Evolutionary conservation across 2,113 vertebrate species (phyloP), one percentile per base, ranked within the genome.

Genomic region (Nycticorax nycticorax): DNA sequence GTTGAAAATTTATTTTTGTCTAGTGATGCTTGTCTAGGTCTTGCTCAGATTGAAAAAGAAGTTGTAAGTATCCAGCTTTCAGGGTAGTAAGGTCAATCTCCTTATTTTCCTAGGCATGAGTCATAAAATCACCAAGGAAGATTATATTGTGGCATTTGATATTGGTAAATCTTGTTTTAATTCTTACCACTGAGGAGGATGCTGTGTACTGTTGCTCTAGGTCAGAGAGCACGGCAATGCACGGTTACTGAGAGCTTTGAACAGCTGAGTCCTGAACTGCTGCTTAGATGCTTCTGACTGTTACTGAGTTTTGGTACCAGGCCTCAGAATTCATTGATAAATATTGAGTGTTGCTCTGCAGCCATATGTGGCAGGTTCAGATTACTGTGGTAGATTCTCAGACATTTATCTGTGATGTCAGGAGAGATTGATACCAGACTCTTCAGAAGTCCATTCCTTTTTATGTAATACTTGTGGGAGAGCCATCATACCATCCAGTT

Each of bases 51-150:
- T 75, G 27, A 47, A 76, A 68, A 91, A 55, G 12, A 39, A 35
- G 20, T 37, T 62, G 1, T 52, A 47, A 37, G 10, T 60, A 39
- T 43, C 12, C n/a, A 43, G 6, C 43, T 93, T 77, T 63, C 37
- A 75, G 19, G 22, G 4, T 35, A 85, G 53, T 73, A 67, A 73
- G 14, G 19, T 81, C 45, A 43, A 17, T 72, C 35, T 91, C 59
- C 71, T 48, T 57, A 9, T 1, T 0, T 0, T 47, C 32, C 56
- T 66, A 23, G 20, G 21, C 20, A n/a, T 0, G 3, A 85, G 41
- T 81, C 32, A 50, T 66, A 77, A 85, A 71, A 69, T 57, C 50
- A 56, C 9, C 9, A 33, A 69, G 60, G 30, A 66, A 72, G 15
- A 50, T 66, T n/a, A 32, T n/a, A 30, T 33, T 55, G 35, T 62